Evolutionary conservation across 2,888 invertebrate species (phyloP), one percentile per base, ranked within the genome.

Genomic region (Nomada ruficornis): DNA sequence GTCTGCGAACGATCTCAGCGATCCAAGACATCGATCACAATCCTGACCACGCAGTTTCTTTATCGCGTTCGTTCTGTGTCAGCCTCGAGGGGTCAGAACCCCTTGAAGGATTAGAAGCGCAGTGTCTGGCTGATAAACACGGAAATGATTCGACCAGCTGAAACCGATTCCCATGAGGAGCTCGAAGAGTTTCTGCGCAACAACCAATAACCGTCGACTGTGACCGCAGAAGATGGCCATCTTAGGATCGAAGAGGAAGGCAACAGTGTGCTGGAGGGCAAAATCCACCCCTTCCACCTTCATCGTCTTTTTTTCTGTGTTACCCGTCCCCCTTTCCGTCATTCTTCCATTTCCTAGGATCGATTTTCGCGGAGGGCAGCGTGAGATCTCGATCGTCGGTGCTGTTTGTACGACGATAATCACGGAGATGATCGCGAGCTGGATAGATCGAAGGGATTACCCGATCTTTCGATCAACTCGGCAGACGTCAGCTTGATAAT

Each of bases 161-260:
- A 42, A 47, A 67, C 50, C 64, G 81, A 85, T 90, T 91, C 89
- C 88, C 89, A 90, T 90, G 89, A 86, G 85, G 55, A 73, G 59
- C 26, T 64, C 63, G 81, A 70, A 68, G 62, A 81, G 74, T 80
- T 84, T 65, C 74, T 70, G 36, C 69, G 86, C 90, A 89, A 91
- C 87, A 87, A 90, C 84, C 84, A 87, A 91, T 89, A 91, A 91
- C 88, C 86, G 83, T 85, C 80, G 86, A 88, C 89, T 79, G 88
- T 83, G 87, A 91, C 89, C 91, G 86, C 90, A 91, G 89, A 86
- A 83, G 84, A 86, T 82, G 87, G 80, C 79, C 59, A 78, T 77
- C 77, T 55, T 59, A 59, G 26, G 72, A 83, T 82, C 78, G 71
- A 36, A 20, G 42, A 57, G 70, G 70, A 79, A 59, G 44, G 50